Percentiles rank a stretch among this genome's conserved stretches.
phyloP scores from a whole-genome alignment of 2,797 vertebrate genomes.

The Myoxocephalus aenaeus region DNA sequence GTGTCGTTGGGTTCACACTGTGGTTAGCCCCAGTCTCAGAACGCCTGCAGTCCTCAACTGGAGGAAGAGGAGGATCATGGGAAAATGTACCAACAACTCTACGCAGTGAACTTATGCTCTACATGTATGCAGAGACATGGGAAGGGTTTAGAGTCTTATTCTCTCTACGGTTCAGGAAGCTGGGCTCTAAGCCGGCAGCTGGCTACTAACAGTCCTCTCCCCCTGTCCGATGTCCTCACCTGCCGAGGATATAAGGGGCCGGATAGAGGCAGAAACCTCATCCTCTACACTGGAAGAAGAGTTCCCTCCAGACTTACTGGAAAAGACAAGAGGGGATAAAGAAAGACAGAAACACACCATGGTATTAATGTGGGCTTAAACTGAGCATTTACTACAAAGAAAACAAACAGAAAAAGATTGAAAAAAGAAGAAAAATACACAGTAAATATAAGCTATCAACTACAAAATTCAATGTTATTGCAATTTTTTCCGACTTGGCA shows the following conservation, averaged over 20 bases:
- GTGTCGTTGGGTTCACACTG: constrained; percentile 78
- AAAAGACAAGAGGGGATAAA: constrained; percentile 79
- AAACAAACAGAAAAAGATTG: background rate
- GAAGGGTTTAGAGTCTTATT: constrained; percentile 65
- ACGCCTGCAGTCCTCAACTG: constrained; percentile 85
- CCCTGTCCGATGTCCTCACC: constrained; percentile 82
- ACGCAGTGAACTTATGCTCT: constrained; percentile 79
- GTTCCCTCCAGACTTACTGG: constrained; percentile 96
- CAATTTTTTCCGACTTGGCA: background rate
- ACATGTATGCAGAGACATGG: constrained; percentile 77
- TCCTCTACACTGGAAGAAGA: constrained; percentile 96
- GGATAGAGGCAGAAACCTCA: constrained; percentile 94
- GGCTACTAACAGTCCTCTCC: constrained; percentile 64
- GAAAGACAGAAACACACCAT: constrained; percentile 67
- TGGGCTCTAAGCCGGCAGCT: constrained; percentile 54
- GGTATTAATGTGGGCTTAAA: constrained; percentile 73
- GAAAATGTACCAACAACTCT: constrained; percentile 78
- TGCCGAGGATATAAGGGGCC: constrained; percentile 91
- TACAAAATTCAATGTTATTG: background rate
- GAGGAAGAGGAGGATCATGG: constrained; percentile 85
- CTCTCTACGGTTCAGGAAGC: constrained; percentile 55
- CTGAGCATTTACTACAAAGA: background rate
- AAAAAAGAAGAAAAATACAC: too few relatives aligned
- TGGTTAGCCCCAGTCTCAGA: constrained; percentile 81
- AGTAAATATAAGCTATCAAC: background rate